Evolutionary conservation across 2,113 vertebrate genomes (phyloP).

Genomic region (Dicentrarchus labrax): DNA sequence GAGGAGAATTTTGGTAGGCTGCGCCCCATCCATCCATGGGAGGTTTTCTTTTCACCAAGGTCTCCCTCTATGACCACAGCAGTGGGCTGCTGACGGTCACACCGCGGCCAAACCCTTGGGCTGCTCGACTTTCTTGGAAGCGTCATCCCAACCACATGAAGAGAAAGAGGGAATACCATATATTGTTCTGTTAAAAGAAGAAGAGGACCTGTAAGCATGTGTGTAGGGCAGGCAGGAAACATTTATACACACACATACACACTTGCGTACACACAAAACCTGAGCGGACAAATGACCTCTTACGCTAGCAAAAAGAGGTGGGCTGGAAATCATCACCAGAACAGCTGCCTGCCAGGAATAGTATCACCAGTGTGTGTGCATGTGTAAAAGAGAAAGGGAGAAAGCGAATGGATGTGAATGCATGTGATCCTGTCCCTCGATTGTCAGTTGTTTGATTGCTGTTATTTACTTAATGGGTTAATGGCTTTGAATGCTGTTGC

Average conservation of each 20-base stretch:
- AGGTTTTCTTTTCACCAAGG: constrained; percentile 76
- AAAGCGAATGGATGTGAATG: background rate
- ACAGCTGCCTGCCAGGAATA: constrained; percentile 53
- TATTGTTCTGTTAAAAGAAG: constrained; percentile 67
- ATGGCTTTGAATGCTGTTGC: background rate
- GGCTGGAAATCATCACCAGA: constrained; percentile 21
- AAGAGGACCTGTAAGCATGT: constrained; percentile 62
- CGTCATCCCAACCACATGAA: constrained; percentile 79
- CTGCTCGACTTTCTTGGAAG: constrained; percentile 78
- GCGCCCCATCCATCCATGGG: constrained; percentile 62
- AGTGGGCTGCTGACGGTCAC: constrained; percentile 78
- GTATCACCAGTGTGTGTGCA: constrained; percentile 3
- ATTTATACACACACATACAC: constrained; percentile 12
- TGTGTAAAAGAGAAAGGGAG: background rate
- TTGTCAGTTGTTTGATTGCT: constrained; percentile 31
- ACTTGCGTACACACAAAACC: constrained; percentile 5
- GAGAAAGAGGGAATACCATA: constrained; percentile 71
- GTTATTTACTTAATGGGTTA: constrained; percentile 6
- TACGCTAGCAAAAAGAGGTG: background rate
- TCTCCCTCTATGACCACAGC: constrained; percentile 79
- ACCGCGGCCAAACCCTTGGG: constrained; percentile 69
- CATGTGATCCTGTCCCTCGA: background rate
- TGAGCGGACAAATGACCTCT: constrained; percentile 46
- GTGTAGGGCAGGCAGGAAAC: constrained; percentile 27
- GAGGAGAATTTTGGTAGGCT: constrained; percentile 74